Conservation (phyloP, 2,113 vertebrate genomes). For the Dipodomys stephensi region DNA sequence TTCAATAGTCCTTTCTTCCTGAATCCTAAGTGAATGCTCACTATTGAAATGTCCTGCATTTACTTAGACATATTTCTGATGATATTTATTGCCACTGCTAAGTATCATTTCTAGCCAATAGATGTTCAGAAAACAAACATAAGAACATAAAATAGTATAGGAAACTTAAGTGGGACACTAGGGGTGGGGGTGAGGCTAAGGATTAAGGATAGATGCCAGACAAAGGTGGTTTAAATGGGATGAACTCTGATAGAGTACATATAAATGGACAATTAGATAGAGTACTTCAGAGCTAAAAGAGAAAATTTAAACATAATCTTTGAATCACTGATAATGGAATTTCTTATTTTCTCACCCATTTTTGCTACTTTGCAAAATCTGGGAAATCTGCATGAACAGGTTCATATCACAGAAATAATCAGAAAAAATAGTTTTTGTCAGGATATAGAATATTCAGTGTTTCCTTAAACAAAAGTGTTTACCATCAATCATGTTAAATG, state of each 20-base stretch:
- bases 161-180: background rate
- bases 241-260: background rate
- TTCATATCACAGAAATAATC: background rate
- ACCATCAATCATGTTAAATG: background rate
- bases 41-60: slow-evolving; percentile 26
- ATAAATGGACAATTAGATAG: background rate
- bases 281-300: slow-evolving; percentile 7
- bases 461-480: slow-evolving; percentile 25
- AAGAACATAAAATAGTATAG: background rate
- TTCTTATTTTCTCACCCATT: slow-evolving; percentile 1
- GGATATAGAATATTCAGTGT: background rate
- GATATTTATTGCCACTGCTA: background rate
- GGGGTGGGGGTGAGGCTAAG: too few relatives aligned
- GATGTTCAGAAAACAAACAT: background rate
- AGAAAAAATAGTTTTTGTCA: slow-evolving; percentile 28
- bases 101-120: background rate
- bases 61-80: slow-evolving; percentile 38
- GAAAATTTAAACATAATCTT: background rate
- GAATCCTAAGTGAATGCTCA: background rate
- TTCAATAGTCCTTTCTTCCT: background rate
- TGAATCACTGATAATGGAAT: slow-evolving; percentile 2
- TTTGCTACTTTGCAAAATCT: slow-evolving; percentile 20
- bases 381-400: slow-evolving; percentile 24
- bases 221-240: background rate
- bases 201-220: background rate